Evolutionary conservation across 2,888 invertebrate genomes (phyloP).

Genomic region (Deladenus siricidicola): DNA sequence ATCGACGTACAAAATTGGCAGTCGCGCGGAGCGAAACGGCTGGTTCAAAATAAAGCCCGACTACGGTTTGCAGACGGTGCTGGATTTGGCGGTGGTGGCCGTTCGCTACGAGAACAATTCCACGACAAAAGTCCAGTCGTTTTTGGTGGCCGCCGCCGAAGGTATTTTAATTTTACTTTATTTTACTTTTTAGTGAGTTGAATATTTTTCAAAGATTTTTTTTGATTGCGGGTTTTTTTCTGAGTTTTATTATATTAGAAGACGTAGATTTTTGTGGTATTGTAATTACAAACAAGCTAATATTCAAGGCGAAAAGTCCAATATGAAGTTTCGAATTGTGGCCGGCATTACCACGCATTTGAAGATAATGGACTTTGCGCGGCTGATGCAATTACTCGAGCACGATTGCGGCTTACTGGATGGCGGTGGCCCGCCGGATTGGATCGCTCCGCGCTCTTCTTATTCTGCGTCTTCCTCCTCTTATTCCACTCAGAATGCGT

Average conservation of each 20-base stretch:
- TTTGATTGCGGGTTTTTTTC: background rate
- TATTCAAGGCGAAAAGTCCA: background rate
- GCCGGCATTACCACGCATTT: conserved; percentile 15
- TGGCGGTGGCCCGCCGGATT: background rate
- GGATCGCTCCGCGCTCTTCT: background rate
- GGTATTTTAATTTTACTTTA: no score
- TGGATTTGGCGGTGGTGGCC: conserved; percentile 46
- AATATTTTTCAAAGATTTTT: no score
- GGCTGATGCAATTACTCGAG: conserved; percentile 3
- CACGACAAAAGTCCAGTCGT: conserved; percentile 8
- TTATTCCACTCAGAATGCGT: no score
- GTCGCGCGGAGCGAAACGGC: conserved; percentile 33
- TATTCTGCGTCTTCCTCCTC: no score
- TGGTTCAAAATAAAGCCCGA: conserved; percentile 52
- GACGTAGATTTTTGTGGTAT: no score
- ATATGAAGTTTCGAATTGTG: conserved; percentile 11
- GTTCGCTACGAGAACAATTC: conserved; percentile 24
- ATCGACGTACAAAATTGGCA: conserved; percentile 22
- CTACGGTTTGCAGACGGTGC: conserved; percentile 35
- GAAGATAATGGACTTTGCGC: conserved; percentile 9
- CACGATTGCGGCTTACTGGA: background rate
- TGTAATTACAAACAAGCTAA: no score
- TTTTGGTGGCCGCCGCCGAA: conserved; percentile 15
- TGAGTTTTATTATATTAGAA: no score
- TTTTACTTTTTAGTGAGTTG: no score